Evolutionary conservation across 2,797 vertebrate species (phyloP).

Genomic region (Sus cebifrons): DNA sequence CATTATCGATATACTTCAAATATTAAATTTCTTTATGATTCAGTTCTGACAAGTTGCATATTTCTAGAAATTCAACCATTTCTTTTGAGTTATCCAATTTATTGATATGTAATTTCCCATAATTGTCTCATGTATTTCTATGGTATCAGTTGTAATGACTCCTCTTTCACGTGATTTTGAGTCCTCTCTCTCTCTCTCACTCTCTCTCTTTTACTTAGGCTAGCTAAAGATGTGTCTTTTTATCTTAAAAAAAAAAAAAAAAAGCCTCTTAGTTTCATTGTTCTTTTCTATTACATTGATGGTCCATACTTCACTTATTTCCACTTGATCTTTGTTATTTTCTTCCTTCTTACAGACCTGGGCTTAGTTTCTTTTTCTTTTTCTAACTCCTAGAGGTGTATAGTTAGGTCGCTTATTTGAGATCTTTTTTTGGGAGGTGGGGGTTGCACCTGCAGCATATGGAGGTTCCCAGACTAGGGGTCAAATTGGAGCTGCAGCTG

Average conservation of each 20-base stretch:
- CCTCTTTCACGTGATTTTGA: neutral
- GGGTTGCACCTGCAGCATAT: too few relatives aligned
- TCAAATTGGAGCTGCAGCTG: too few relatives aligned
- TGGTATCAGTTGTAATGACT: neutral
- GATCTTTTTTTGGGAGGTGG: neutral
- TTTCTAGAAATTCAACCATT: neutral
- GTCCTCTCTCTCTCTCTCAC: too few relatives aligned
- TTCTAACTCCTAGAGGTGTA: neutral
- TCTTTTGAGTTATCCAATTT: neutral
- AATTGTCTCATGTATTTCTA: neutral
- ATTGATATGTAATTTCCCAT: neutral
- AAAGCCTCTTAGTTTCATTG: neutral
- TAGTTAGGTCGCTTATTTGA: neutral
- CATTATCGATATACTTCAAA: neutral
- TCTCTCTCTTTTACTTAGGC: neutral
- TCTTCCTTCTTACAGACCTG: neutral
- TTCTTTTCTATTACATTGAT: neutral
- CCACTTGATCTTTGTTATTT: neutral
- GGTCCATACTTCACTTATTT: neutral
- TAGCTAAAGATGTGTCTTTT: neutral
- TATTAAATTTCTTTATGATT: neutral
- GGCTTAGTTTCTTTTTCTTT: neutral
- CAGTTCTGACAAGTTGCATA: neutral
- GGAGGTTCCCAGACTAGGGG: too few relatives aligned
- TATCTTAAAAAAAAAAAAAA: neutral